phyloP scores from a whole-genome alignment of 2,888 invertebrate genomes.

The Andrena trimmerana region DNA sequence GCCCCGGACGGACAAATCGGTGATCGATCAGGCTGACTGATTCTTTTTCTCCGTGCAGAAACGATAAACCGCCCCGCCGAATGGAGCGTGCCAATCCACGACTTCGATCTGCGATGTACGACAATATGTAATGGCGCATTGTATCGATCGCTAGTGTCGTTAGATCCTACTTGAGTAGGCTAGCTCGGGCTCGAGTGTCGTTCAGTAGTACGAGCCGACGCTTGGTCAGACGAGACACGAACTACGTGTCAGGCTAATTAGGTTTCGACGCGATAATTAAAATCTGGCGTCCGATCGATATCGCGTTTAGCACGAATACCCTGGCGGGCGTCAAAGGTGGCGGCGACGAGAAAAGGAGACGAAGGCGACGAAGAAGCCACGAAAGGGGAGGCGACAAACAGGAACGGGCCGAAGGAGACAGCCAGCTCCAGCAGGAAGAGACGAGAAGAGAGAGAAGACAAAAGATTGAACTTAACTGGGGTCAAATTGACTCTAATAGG shows the following conservation, averaged over 20 bases:
- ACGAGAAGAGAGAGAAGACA: conserved; percentile 70
- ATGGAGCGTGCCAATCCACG: not conserved
- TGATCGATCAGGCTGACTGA: no score
- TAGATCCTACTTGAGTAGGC: not conserved
- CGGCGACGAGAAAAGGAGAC: conserved; percentile 34
- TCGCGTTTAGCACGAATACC: conserved; percentile 55
- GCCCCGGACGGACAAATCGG: no score
- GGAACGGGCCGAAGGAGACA: not conserved
- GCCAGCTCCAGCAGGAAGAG: not conserved
- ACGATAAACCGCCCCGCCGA: no score
- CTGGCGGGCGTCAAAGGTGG: conserved; percentile 54
- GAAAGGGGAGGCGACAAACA: not conserved
- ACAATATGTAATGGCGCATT: not conserved
- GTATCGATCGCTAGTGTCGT: conserved; percentile 15
- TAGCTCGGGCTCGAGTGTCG: conserved; percentile 25
- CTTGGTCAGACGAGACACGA: conserved; percentile 40
- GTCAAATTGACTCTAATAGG: conserved; percentile 99
- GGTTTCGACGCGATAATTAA: conserved; percentile 62
- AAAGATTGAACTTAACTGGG: conserved; percentile 90
- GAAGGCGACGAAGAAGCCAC: conserved; percentile 25
- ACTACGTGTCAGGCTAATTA: conserved; percentile 52
- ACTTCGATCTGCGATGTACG: not conserved
- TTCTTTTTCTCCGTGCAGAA: no score
- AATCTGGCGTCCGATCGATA: conserved; percentile 59
- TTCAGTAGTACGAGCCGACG: conserved; percentile 9